phyloP scores from a whole-genome alignment of 2,113 vertebrate species.

The Mixornis gularis region DNA sequence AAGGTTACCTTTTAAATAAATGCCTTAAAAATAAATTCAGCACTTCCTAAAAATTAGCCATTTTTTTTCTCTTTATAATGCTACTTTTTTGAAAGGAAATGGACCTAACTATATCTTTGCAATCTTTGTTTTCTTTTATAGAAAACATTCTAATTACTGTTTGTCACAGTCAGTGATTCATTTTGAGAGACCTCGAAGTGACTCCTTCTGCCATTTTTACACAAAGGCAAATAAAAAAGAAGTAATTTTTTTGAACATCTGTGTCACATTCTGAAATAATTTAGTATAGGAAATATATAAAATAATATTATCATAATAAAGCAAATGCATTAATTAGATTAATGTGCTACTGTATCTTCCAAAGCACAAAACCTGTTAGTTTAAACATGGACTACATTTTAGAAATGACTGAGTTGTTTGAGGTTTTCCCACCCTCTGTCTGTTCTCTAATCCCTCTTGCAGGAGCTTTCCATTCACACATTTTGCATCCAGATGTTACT shows the following conservation, averaged over 20 bases:
- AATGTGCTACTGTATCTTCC: not conserved
- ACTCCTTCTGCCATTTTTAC: not conserved
- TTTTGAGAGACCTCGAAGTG: not conserved
- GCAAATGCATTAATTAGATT: not conserved
- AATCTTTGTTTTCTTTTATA: not conserved
- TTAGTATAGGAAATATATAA: not conserved
- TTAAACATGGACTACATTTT: not conserved
- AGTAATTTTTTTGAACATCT: not conserved
- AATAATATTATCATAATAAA: not conserved
- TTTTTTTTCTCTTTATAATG: not conserved
- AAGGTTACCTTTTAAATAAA: not conserved
- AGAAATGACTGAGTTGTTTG: not conserved
- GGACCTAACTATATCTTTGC: not conserved
- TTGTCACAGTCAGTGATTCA: not conserved
- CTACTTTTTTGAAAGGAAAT: not conserved
- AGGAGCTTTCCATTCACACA: conserved; percentile 24
- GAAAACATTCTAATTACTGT: not conserved
- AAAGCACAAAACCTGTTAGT: not conserved
- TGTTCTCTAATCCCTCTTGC: not conserved
- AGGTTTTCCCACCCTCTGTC: not conserved
- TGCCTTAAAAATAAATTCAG: not conserved
- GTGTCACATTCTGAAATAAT: not conserved
- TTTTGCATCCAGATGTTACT: conserved; percentile 45
- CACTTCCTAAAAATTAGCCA: not conserved
- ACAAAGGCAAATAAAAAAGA: not conserved